Percentiles rank a stretch among this genome's conserved stretches.
phyloP scores from a whole-genome alignment of 2,113 vertebrate species.

The Microtus oregoni region DNA sequence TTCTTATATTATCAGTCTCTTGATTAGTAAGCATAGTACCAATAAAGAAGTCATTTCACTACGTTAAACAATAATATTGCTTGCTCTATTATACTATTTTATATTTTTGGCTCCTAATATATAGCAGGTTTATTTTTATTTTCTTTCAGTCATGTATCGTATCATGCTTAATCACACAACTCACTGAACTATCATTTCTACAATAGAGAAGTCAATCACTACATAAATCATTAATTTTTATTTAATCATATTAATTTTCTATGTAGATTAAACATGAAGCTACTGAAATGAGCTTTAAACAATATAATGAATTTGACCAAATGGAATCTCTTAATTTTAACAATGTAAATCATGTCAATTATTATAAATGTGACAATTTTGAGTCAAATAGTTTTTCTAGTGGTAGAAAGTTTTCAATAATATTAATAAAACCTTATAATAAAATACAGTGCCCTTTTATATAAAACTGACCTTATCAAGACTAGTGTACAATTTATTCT shows the following conservation, averaged over 20 bases:
- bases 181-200: conserved; percentile 23
- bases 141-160: neutral
- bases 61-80: neutral
- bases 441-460: neutral
- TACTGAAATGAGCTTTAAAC: conserved; percentile 47
- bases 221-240: neutral
- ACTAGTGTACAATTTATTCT: neutral
- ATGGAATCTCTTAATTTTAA: neutral
- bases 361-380: too few relatives aligned
- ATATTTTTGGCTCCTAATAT: neutral
- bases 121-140: neutral
- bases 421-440: neutral
- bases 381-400: neutral
- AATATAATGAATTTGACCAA: conserved; percentile 27
- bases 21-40: neutral
- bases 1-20: neutral
- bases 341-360: neutral
- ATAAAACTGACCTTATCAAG: neutral
- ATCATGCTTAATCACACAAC: neutral
- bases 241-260: conserved; percentile 27
- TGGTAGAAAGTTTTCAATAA: conserved; percentile 1
- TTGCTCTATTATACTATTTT: neutral
- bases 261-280: conserved; percentile 35
- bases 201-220: neutral
- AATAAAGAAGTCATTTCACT: neutral